These are phyloP conservation scores for Tethea ocularis DNA, from an alignment of 2,888 invertebrate genomes.

Conservation along the genomic window DNA sequence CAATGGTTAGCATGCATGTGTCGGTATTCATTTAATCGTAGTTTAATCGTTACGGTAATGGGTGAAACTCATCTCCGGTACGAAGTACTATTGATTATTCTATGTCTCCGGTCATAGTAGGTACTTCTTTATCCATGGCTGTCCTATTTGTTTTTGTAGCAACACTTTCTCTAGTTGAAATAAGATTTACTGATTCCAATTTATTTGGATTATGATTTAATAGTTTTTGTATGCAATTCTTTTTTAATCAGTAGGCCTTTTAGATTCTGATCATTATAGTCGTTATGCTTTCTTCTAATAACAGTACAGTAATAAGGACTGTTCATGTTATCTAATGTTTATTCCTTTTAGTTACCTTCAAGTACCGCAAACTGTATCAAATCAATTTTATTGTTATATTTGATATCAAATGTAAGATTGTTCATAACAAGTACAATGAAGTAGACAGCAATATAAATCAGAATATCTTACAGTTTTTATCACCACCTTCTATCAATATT, in stretches of 20 bases:
- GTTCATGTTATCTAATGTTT: not conserved
- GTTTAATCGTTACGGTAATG: constrained; percentile 71
- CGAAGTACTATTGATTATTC: not conserved
- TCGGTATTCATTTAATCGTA: constrained; percentile 68
- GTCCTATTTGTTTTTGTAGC: constrained; percentile 35
- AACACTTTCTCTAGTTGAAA: constrained; percentile 40
- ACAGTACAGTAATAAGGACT: not conserved
- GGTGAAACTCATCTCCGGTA: constrained; percentile 66
- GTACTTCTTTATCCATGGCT: constrained; percentile 21
- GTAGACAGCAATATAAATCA: too few species aligned
- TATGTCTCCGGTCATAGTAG: constrained; percentile 18
- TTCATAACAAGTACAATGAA: too few species aligned
- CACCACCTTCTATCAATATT: too few species aligned
- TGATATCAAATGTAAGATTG: too few species aligned
- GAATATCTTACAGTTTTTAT: too few species aligned
- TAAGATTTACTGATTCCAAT: constrained; percentile 9
- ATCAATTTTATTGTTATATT: too few species aligned
- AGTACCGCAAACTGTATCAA: too few species aligned
- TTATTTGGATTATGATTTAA: constrained; percentile 21
- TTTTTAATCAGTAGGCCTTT: constrained; percentile 14
- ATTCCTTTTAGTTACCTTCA: not conserved
- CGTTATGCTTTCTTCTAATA: not conserved
- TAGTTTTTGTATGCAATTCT: constrained; percentile 19
- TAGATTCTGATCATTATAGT: not conserved
- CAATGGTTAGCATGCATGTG: constrained; percentile 31